Evolutionary conservation across 2,113 vertebrate genomes (phyloP).

Genomic region (Bubo scandiacus): DNA sequence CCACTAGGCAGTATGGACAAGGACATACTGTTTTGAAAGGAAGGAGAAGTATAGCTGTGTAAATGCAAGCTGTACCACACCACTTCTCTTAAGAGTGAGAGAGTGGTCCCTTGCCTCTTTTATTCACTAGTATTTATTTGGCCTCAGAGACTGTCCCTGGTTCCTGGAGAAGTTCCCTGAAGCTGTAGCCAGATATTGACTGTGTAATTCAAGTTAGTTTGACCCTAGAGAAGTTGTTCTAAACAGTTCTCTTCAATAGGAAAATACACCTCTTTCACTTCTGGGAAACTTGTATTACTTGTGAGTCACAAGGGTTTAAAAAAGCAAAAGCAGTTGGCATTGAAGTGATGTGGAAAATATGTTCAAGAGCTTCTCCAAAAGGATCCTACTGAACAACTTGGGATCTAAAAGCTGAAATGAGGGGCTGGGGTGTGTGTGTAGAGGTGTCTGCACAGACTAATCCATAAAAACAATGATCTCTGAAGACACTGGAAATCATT

Average conservation of each 20-base stretch:
- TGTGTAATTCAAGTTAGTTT: slow-evolving; percentile 60
- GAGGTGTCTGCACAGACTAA: background rate
- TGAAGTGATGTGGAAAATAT: background rate
- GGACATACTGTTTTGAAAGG: background rate
- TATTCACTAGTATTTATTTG: slow-evolving; percentile 44
- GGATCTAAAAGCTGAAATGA: background rate
- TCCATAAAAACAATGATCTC: background rate
- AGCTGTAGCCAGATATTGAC: slow-evolving; percentile 22
- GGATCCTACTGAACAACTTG: background rate
- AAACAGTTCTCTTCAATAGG: slow-evolving; percentile 14
- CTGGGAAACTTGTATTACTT: slow-evolving; percentile 16
- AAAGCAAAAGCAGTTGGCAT: background rate
- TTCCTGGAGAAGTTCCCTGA: slow-evolving; percentile 4
- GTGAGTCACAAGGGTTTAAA: slow-evolving; percentile 29
- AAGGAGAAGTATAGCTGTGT: background rate
- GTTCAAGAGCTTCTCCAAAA: background rate
- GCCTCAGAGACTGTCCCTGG: background rate
- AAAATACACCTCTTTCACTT: slow-evolving; percentile 43
- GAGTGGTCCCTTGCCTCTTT: background rate
- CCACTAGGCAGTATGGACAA: background rate
- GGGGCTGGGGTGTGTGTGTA: rapidly evolving
- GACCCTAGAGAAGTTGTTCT: slow-evolving; percentile 38
- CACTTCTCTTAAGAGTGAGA: background rate
- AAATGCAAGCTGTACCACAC: background rate
- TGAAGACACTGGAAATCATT: background rate